A percentile compares a stretch with the other conserved stretches of the same genome.
These are phyloP conservation scores for Pyrochroa serraticornis DNA, from an alignment of 2,888 invertebrate genomes.

Conservation along the genomic window DNA sequence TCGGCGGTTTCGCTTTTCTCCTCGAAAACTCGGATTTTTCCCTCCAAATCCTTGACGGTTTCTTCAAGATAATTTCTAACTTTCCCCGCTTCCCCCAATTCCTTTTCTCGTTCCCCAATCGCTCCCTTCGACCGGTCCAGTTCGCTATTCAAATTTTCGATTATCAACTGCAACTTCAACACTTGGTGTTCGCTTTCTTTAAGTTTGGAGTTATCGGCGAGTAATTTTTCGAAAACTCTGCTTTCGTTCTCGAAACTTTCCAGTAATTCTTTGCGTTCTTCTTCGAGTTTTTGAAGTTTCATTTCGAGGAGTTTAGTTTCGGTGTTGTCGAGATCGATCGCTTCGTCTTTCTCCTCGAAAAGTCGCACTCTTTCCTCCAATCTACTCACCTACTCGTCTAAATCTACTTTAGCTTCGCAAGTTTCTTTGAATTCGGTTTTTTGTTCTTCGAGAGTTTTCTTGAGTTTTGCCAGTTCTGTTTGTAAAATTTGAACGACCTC, in stretches of 20 bases:
- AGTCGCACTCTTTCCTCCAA: constrained; percentile 28
- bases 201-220: not conserved
- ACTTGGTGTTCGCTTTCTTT: constrained; percentile 20
- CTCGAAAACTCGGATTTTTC: constrained; percentile 28
- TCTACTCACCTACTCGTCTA: not conserved
- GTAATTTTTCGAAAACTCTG: not conserved
- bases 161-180: constrained; percentile 16
- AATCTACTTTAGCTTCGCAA: too few species aligned
- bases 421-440: not conserved
- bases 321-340: constrained; percentile 13
- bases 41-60: constrained; percentile 25
- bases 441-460: constrained; percentile 25
- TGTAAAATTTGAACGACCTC: not conserved
- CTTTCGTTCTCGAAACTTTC: constrained; percentile 34
- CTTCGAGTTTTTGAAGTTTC: constrained; percentile 34
- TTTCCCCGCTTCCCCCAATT: constrained; percentile 31
- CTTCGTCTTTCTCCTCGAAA: constrained; percentile 33
- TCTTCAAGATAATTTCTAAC: constrained; percentile 27
- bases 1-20: constrained; percentile 28
- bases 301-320: constrained; percentile 29
- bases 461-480: constrained; percentile 25
- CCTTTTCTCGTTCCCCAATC: constrained; percentile 9
- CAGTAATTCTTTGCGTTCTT: constrained; percentile 32
- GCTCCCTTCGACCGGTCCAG: constrained; percentile 1
- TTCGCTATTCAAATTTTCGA: not conserved